Base-by-base conservation (phyloP, 2,888 invertebrate genomes). In the Ganaspis brasiliensis region DNA sequence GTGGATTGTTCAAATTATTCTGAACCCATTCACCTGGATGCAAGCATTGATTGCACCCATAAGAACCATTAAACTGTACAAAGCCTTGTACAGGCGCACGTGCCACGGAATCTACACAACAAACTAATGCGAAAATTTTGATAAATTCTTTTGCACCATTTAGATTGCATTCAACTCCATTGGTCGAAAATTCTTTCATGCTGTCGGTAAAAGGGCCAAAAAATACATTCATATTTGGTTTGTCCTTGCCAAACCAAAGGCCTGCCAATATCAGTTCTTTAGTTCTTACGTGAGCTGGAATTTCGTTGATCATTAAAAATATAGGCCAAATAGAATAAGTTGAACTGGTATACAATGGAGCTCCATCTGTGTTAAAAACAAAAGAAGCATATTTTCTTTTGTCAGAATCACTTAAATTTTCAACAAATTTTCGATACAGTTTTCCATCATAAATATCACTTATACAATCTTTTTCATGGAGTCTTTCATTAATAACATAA, bases 361-460 rank as follows among this genome's bases (percentile, higher is more conserved):
- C 75, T 31, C 81, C 81, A 71, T 83, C 80, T 9, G 75, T 72
- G 31, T 79, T 81, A 52, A 83, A 81, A 67, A 49, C 79, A 0
- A 79, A 14, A 10, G 75, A 81, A 40, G 56, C 75, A 72, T 79
- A 76, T 2, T 73, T 40, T 19, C 40, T 6, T 16, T 21, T 19
- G 45, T 61, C 73, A 6, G 49, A 6, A 37, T 35, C 37, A 9
- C 24, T 8, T 31, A 78, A 52, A 26, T 31, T 10, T n/a, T 67
- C 26, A 19, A 80, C 61, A n/a, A 73, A 72, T 19, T 77, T 45
- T 52, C 75, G 14, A 21, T 78, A 80, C 6, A 5, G 2, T 75
- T 49, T 74, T 12, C 75, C 79, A 74, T 79, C 79, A 67, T 73
- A 75, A 45, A 79, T 75, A 73, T 79, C 79, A 35, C 59, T 40